Base-by-base conservation (phyloP, 2,888 invertebrate genomes). In the Caenorhabditis zanzibari region DNA sequence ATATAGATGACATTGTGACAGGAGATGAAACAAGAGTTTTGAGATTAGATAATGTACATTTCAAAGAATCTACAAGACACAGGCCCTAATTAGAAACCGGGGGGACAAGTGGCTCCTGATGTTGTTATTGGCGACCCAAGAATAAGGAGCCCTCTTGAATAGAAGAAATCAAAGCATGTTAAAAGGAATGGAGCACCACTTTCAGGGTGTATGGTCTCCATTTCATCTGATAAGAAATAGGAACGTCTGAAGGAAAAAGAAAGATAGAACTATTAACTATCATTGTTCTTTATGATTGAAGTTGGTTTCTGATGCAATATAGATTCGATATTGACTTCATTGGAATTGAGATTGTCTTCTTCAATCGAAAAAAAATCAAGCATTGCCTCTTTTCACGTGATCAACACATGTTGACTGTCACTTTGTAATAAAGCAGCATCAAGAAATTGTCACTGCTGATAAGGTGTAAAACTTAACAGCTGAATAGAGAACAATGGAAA, bases 261-360 rank as follows among this genome's bases (percentile, higher is more conserved):
- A 5, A 47, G 19, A 47, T n/a, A 19, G 19, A 47, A n/a, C n/a
- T n/a, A n/a, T n/a, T n/a, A 32, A 32, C 32, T 32, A 7, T 7
- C 32, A 32, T 32, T 32, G 32, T n/a, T 44, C 44, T 12, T n/a
- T 19, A 49, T 7, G n/a, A 47, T 14, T 47, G 47, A 47, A 49
- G 49, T 49, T 54, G 28, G 38, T 32, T 38, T 59, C 59, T 59
- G 59, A 59, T 59, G 59, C 59, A 59, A 59, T 59, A 35, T 38
- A 19, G 32, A 28, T 32, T 58, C 14, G 14, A n/a, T 12, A 12
- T n/a, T 58, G 22, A 12, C 54, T 32, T 59, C n/a, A 3, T 59
- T 59, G 59, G 14, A 22, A 54, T 22, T 6, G 26, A 54, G 14
- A 14, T 10, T 54, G 12, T 24, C 14, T 54, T 24, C 22, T 52